Evolutionary conservation across 1,140 invertebrate genomes (phyloP), one percentile per base, ranked within the genome.

Genomic region (Himalopsyche phryganea): DNA sequence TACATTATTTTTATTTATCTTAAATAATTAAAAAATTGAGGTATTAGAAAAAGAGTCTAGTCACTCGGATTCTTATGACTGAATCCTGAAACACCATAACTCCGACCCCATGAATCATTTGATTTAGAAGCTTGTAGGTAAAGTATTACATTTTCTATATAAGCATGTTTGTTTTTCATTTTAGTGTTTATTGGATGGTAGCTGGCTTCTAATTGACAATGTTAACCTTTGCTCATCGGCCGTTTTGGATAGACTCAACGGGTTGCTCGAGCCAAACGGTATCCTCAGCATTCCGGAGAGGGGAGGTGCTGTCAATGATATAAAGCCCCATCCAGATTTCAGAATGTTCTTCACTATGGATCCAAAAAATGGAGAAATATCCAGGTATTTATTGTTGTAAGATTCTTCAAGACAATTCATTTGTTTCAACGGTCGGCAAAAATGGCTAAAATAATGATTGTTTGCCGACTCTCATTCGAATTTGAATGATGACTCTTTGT

Each of bases 211-310:
- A 7, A 80, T 99, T 36, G 96, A 99, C 73, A 95, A 98, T 76
- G 96, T 96, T 0, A 99, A 99, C 79, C 84, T 98, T 18, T 98
- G 96, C 73, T 95, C 92, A 65, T 84, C 96, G 1, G 96, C 97
- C 28, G 94, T 99, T 9, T 77, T 99, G 61, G 98, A 99, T 77
- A 83, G 98, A 64, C 78, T 99, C 4, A 99, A 99, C 81, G 89
- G 89, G 13, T 79, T 99, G 1, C 80, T 99, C 61, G 98, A 99
- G 78, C 91, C 92, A 0, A 87, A 90, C 66, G 98, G 98, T 1
- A 84, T 86, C 7, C 77, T 99, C 0, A 86, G 84, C 19, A 85
- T 99, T 38, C 90, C 90, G n/a, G 97, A 99, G 79, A 83, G 93
- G 69, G 96, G 96, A 4, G 83, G 83, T 61, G 66, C 75, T 1